Conservation (phyloP, 2,888 invertebrate genomes). For the Sphinx pinastri region DNA sequence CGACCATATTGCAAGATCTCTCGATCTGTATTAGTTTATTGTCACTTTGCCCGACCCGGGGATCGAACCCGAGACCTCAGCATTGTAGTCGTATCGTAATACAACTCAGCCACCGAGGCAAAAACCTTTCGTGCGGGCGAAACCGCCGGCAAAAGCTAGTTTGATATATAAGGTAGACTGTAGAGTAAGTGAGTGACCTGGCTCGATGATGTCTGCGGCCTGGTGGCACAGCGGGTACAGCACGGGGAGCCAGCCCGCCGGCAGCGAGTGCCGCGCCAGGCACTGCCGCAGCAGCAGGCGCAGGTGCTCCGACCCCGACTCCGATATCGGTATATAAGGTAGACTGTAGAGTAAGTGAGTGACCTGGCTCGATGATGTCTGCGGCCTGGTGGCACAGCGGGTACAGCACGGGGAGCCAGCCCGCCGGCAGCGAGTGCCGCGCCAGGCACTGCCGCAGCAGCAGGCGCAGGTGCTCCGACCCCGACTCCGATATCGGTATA, state of each 20-base stretch:
- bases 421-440: constrained; percentile 87
- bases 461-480: constrained; percentile 70
- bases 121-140: too few relatives aligned
- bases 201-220: constrained; percentile 91
- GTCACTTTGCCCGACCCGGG: too few relatives aligned
- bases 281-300: constrained; percentile 84
- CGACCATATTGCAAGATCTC: too few relatives aligned
- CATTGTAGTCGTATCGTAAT: too few relatives aligned
- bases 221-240: constrained; percentile 91
- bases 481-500: constrained; percentile 71
- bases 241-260: constrained; percentile 91
- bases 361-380: constrained; percentile 92
- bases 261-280: constrained; percentile 88
- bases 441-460: constrained; percentile 87
- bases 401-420: constrained; percentile 91
- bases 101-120: too few relatives aligned
- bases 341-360: too few relatives aligned
- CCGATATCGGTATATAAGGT: too few relatives aligned
- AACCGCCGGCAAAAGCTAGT: too few relatives aligned
- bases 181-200: too few relatives aligned
- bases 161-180: too few relatives aligned
- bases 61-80: too few relatives aligned
- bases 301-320: constrained; percentile 74
- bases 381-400: constrained; percentile 92
- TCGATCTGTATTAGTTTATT: too few relatives aligned